Evolutionary conservation across 2,797 vertebrate genomes (phyloP), one percentile per base, ranked within the genome.

Genomic region (Rhinophrynus dorsalis): DNA sequence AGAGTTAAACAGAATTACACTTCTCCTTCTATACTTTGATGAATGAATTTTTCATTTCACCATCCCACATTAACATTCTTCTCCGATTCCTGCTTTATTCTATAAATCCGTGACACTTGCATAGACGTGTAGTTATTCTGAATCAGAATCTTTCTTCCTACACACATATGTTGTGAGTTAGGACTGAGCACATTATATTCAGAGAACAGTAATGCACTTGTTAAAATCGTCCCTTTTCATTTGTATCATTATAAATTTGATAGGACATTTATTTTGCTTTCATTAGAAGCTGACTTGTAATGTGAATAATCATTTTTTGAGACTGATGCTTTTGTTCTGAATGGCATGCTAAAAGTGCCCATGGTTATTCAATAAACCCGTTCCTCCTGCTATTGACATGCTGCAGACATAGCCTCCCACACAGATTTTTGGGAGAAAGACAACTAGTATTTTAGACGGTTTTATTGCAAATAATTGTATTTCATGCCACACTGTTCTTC

Each of bases 121-220:
- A 42, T 8, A 45, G 29, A 69, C 42, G 15, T 17, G 48, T 27
- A n/a, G 13, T 45, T n/a, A 45, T 45, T 45, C 42, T 45, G 50
- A 52, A 7, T 30, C 26, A 52, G 12, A 52, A 45, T 35, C 38
- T 26, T 29, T 30, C 67, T 60, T 61, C 67, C 67, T 27, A 62
- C 58, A 60, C 56, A 60, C 35, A 62, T 38, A 60, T 54, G 57
- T 33, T 45, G 37, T 17, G 37, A 6, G 18, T 23, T 38, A 24
- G 13, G 26, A 42, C 20, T 40, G 26, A 23, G 38, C 29, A 30
- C 21, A 44, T 68, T 40, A 60, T 21, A 10, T 21, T 42, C 24
- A 17, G 47, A 61, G 50, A 50, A 68, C 67, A 61, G 10, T 21
- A 23, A 42, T 38, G 10, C 18, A 21, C 45, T 60, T 54, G 57